Evolutionary conservation across 53 echinoderm and acorn worm species (phyloP).

Genomic region (Echinometra lucunter): DNA sequence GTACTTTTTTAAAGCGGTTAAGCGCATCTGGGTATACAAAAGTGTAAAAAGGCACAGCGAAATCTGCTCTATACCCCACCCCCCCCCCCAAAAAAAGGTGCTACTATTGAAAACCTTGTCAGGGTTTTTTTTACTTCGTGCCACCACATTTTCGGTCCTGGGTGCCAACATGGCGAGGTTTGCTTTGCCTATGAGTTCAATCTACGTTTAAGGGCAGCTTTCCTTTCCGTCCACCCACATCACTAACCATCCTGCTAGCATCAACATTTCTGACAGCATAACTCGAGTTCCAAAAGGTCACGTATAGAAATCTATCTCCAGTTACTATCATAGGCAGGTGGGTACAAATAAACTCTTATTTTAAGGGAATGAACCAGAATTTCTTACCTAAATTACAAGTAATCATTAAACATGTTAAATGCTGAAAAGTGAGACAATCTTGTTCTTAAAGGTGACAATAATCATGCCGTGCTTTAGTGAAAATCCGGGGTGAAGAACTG

Average conservation of each 20-base stretch:
- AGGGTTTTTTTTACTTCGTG: too few relatives aligned
- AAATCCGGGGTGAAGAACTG: too few relatives aligned
- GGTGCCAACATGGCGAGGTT: not conserved
- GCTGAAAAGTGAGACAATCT: not conserved
- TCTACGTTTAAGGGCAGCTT: slow-evolving; percentile 23
- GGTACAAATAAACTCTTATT: too few relatives aligned
- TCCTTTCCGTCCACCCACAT: not conserved
- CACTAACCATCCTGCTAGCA: slow-evolving; percentile 2
- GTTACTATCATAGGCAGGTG: not conserved
- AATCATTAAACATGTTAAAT: too few relatives aligned
- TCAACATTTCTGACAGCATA: slow-evolving; percentile 45
- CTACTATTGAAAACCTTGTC: not conserved
- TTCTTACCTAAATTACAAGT: too few relatives aligned
- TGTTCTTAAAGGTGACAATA: not conserved
- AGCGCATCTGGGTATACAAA: not conserved
- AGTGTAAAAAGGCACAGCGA: not conserved
- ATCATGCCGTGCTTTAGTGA: not conserved
- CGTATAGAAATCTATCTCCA: not conserved
- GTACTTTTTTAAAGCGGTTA: not conserved
- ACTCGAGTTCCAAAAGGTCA: slow-evolving; percentile 39
- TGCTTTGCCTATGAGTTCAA: slow-evolving; percentile 31
- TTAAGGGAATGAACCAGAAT: too few relatives aligned
- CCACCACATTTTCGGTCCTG: slow-evolving; percentile 5
- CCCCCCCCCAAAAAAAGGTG: too few relatives aligned
- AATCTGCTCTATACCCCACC: not conserved